A percentile compares a stretch with the other conserved stretches of the same genome.
phyloP scores from a whole-genome alignment of 2,113 vertebrate genomes.

The Nymphicus hollandicus region DNA sequence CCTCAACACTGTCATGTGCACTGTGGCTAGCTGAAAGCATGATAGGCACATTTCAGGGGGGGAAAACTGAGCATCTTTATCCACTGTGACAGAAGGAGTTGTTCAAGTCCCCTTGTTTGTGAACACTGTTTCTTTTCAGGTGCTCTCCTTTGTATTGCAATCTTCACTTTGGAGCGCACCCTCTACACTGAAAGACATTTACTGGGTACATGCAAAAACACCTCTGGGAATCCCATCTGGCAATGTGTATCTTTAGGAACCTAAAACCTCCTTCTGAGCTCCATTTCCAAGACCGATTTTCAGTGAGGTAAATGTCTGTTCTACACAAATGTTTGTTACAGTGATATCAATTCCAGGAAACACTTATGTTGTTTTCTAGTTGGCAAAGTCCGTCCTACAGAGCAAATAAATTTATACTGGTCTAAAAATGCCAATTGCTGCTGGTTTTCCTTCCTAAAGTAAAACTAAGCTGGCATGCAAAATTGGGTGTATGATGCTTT shows the following conservation, averaged over 20 bases:
- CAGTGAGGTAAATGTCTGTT: neutral
- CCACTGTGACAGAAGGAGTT: neutral
- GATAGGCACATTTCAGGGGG: neutral
- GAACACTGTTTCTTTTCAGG: neutral
- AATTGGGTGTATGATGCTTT: neutral
- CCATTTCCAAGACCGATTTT: neutral
- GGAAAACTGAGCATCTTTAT: neutral
- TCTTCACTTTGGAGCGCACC: neutral
- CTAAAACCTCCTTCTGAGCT: neutral
- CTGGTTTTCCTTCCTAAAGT: neutral
- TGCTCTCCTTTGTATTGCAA: neutral
- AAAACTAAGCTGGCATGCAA: neutral
- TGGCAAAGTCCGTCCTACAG: neutral
- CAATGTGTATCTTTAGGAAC: neutral
- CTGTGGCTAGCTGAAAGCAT: neutral
- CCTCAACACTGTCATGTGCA: neutral
- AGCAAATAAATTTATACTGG: neutral
- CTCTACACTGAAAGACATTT: neutral
- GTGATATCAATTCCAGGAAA: neutral
- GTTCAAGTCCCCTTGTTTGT: neutral
- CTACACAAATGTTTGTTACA: neutral
- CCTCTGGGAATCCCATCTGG: neutral
- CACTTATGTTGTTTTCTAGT: neutral
- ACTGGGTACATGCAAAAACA: neutral
- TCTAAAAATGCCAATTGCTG: neutral